Percentiles rank a stretch among this genome's conserved stretches.
phyloP scores from a whole-genome alignment of 2,113 vertebrate genomes.

The Turnix velox region DNA sequence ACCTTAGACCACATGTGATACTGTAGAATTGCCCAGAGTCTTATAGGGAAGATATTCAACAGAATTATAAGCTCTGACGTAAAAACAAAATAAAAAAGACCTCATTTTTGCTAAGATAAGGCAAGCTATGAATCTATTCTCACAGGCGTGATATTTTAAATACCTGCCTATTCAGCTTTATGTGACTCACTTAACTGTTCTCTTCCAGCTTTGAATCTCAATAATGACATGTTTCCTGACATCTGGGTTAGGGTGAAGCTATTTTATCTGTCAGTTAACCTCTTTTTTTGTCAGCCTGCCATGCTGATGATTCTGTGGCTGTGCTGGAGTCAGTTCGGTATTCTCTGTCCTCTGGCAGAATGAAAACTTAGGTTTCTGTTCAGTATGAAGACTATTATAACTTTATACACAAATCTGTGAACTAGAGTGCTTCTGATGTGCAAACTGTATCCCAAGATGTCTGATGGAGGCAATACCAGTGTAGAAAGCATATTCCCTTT shows the following conservation, averaged over 20 bases:
- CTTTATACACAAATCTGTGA: not conserved
- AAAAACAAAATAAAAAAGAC: not conserved
- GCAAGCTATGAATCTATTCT: not conserved
- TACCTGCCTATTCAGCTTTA: slow-evolving; percentile 26
- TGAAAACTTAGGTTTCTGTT: not conserved
- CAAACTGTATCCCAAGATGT: not conserved
- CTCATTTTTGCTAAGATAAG: not conserved
- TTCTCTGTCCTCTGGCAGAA: not conserved
- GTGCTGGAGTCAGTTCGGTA: not conserved
- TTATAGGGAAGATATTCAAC: not conserved
- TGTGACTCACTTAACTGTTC: slow-evolving; percentile 36
- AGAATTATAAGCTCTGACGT: not conserved
- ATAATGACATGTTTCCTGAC: slow-evolving; percentile 47
- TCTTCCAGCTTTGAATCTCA: slow-evolving; percentile 33
- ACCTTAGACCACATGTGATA: not conserved
- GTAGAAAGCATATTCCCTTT: not conserved
- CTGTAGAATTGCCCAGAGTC: not conserved
- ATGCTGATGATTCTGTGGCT: not conserved
- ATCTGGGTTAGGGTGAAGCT: slow-evolving; percentile 44
- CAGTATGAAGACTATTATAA: not conserved
- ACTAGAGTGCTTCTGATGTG: not conserved
- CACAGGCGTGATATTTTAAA: not conserved
- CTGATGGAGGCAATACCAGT: not conserved
- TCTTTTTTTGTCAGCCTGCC: slow-evolving; percentile 31
- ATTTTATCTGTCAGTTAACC: slow-evolving; percentile 44